Evolutionary conservation across 2,113 vertebrate species (phyloP).

Genomic region (Galbula dea): DNA sequence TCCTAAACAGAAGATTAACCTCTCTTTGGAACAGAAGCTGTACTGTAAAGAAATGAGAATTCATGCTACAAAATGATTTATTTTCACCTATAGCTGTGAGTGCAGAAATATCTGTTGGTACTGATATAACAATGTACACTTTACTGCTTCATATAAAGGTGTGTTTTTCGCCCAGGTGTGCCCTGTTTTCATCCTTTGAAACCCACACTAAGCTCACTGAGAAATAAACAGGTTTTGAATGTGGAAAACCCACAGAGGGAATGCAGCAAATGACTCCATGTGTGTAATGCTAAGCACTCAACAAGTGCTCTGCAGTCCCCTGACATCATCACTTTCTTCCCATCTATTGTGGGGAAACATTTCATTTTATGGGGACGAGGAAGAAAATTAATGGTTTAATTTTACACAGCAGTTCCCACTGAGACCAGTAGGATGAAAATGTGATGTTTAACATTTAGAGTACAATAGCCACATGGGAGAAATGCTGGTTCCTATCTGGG

Average conservation of each 20-base stretch:
- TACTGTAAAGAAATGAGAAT: neutral
- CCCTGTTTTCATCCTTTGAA: neutral
- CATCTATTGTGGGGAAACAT: neutral
- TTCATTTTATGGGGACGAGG: neutral
- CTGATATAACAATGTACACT: neutral
- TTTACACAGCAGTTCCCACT: neutral
- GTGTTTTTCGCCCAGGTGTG: neutral
- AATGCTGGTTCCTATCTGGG: neutral
- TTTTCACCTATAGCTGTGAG: rapidly evolving
- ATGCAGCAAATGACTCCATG: neutral
- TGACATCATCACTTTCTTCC: neutral
- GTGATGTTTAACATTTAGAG: neutral
- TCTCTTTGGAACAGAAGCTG: neutral
- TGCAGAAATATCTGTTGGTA: neutral
- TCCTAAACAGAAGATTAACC: neutral
- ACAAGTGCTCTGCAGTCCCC: neutral
- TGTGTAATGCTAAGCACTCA: neutral
- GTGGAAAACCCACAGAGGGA: neutral
- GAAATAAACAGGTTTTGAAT: neutral
- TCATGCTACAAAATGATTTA: neutral
- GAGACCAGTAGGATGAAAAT: neutral
- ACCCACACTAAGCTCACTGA: neutral
- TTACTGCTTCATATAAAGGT: neutral
- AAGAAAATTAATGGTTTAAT: neutral
- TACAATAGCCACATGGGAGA: neutral